Base-by-base conservation (phyloP, 2,113 vertebrate species). In the Tupaia tana region DNA sequence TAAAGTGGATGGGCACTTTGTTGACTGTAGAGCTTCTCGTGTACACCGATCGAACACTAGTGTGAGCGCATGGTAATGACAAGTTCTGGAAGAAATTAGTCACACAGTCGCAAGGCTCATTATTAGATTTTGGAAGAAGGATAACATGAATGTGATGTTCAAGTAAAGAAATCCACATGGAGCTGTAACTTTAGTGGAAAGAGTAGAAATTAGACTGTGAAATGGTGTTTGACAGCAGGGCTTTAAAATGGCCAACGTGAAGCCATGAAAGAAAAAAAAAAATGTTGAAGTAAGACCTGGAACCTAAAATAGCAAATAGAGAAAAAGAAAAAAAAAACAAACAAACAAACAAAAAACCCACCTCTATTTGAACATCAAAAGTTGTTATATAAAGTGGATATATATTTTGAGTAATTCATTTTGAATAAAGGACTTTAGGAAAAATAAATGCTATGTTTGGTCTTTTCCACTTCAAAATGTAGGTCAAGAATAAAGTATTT, bases 21-120 rank as follows among this genome's bases (percentile, higher is more conserved):
- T 8, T 52, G 20, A 90, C 31, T n/a, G 18, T 18, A 79, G 24
- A 90, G 10, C 1, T 66, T 22, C 31, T 71, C 54, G 5, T 6
- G 18, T 67, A 66, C 13, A 74, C 56, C 16, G 29, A 7, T 34
- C 15, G 56, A 34, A 80, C 27, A 34, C 64, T 71, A 75, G 13
- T 67, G 34, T 86, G 24, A 90, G 34, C 13, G 20, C 58, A 86
- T 66, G 29, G 43, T 61, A 83, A 78, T 94, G 91, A 93, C 86
- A 94, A 90, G 61, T 80, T 95, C 95, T 96, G 91, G 93, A 94
- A 93, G 82, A 93, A 94, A 96, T 96, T 80, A 92, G 91, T 96
- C 94, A 96, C 56, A 64, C 89, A 29, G 64, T 94, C 86, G 61
- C 34, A 77, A 96, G 66, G 15, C 27, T 91, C 70, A 84, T 96